Evolutionary conservation across 2,888 invertebrate genomes (phyloP), one percentile per base, ranked within the genome.

Genomic region (Tribolium freemani): DNA sequence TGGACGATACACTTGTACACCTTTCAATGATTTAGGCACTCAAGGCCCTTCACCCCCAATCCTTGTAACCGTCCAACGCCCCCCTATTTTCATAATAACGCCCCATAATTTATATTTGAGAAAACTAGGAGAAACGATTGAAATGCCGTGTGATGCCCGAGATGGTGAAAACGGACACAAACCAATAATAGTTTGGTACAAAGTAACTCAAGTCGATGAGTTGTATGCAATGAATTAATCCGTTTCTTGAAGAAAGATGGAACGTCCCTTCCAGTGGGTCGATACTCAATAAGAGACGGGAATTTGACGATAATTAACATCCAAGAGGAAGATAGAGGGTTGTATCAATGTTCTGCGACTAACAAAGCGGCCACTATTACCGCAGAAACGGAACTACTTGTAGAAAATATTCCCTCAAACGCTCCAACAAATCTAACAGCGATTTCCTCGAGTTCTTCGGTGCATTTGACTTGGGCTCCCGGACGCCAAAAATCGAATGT

Each of bases 1-100:
- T 75, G 98, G 97, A 50, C 76, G 91, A 81, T 97, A 97, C 87
- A 93, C 94, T 73, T 98, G 97, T 87, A 96, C 96, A 20, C 97
- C 98, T 53, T 95, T 93, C 88, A 97, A 97, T 86, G 91, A 92
- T 77, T 90, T 96, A 82, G 97, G 97, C 60, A 93, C 94, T 26
- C 94, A 93, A 79, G 95, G 96, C 5, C 91, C 95, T 20, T 96
- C 96, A 64, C 91, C 93, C 31, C 90, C 92, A 57, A 96, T 97
- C 87, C 92, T 93, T 82, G 95, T 95, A 82, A 90, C 93, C 82
- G 95, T 95, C 76, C 93, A 93, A 88, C 92, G 94, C 76, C 95
- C 97, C 44, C 97, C 97, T 16, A 90, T 93, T 79, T 95, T 97
- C 85, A 91, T 91, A 8, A 87, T 92, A 63, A 93, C 93, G 11